Conservation (phyloP, 2,113 vertebrate genomes). For the Platysteira castanea region DNA sequence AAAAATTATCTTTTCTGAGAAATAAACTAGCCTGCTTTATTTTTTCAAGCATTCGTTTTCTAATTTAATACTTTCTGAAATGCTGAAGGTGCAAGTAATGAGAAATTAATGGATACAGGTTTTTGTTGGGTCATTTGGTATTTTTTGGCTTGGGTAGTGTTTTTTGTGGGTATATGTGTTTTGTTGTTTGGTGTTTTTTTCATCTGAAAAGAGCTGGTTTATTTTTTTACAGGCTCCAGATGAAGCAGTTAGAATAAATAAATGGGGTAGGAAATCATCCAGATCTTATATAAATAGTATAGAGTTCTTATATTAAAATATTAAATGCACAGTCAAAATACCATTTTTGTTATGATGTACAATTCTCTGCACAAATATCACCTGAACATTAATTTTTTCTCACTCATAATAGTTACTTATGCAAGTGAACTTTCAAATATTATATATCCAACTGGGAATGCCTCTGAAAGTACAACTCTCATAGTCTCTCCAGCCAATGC, state of each 20-base stretch:
- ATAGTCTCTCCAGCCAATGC: not conserved
- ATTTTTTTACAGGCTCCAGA: not conserved
- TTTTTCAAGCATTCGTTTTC: not conserved
- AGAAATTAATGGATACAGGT: not conserved
- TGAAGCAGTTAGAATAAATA: not conserved
- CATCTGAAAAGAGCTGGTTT: not conserved
- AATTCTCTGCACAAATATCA: not conserved
- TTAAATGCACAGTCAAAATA: not conserved
- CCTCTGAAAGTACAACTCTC: not conserved
- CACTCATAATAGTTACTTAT: not conserved
- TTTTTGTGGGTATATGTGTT: not conserved
- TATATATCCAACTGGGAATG: not conserved
- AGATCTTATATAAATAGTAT: not conserved
- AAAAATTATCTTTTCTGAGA: not conserved
- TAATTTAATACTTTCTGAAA: not conserved
- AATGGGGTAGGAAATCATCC: not conserved
- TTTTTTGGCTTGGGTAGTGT: not conserved
- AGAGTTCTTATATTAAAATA: not conserved
- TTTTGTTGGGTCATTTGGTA: not conserved
- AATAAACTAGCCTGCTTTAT: not conserved
- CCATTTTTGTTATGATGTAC: not conserved
- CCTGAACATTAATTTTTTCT: not conserved
- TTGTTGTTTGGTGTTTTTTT: fast-evolving
- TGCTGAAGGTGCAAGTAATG: not conserved
- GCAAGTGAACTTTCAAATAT: not conserved